Evolutionary conservation across 1,140 invertebrate species (phyloP), one percentile per base, ranked within the genome.

Genomic region (Papilio xuthus): DNA sequence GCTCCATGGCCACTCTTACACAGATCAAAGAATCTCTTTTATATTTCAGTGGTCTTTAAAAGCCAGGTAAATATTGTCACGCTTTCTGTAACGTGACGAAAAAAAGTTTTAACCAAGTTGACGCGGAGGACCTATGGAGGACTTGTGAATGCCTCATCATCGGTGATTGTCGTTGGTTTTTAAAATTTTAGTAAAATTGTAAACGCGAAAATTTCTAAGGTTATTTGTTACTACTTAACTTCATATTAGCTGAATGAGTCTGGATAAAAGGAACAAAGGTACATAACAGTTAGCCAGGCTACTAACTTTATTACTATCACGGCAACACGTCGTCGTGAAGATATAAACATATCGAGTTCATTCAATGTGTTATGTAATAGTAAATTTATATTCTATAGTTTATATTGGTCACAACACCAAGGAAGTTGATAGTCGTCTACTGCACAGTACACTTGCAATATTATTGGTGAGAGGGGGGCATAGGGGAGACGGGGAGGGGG

Each of bases 1-100:
- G 88, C 82, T 79, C 80, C 78, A 81, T 85, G 80, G 77, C 83
- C 88, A 85, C 89, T 92, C 84, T 83, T 85, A 77, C 77, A 78
- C 79, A 85, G 89, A 90, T 90, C 88, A 90, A 90, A 92, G 88
- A 85, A 85, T 85, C 83, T 84, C 75, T 85, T 80, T 79, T 77
- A 56, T 75, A 76, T 69, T 44, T 80, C 83, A 79, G 70, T 53
- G 44, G 60, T 13, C 47, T 71, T 81, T 82, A 81, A 79, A 79
- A 81, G 80, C 71, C 82, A 85, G 82, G 83, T 85, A 82, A 83
- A 81, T 77, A 73, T 47, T 28, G 71, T 73, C 23, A 26, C 42
- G 71, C 71, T 44, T 23, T 73, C n/a, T 10, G 69, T 7, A 8
- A 41, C 18, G 15, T 12, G 32, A 70, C 67, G 6, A 69, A 32